Evolutionary conservation across 2,888 invertebrate species (phyloP), one percentile per base, ranked within the genome.

Genomic region (Pachymerium ferrugineum): DNA sequence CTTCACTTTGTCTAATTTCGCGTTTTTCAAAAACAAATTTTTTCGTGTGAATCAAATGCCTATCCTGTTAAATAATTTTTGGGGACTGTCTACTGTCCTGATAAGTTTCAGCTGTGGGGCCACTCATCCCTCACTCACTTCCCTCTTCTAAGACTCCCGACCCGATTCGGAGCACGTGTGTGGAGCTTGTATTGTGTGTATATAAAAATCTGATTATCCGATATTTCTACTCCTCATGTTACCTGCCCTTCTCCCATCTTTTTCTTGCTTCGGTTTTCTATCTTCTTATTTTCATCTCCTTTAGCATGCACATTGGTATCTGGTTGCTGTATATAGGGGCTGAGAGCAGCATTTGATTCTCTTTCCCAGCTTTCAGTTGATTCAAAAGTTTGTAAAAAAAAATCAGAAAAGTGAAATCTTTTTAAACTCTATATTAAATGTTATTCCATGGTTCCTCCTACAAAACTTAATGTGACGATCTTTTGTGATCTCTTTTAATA

Each of bases 131-230:
- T 62, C 62, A 62, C 62, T 14, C 8, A n/a, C 62, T 25, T 62
- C 62, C 62, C 62, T 62, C 62, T 62, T 22, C 10, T 62, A 62
- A 62, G 62, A 62, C 62, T 62, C 62, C 62, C 62, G 62, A 62
- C 62, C 62, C 62, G 62, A 62, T 62, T 62, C 62, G 62, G 62
- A 62, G 62, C 62, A 62, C 62, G 62, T 62, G 62, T 62, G 62
- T 62, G 62, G 62, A 62, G 62, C 62, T 62, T 62, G 62, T 62
- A 62, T 62, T 62, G 62, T 62, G 62, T 62, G 62, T 62, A 62
- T 62, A 62, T 62, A 62, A 62, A 62, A 62, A 62, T 62, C 62
- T 62, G 62, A 62, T 62, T 62, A 62, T 62, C 62, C 62, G 62
- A 62, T 25, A 62, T 62, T 62, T 62, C 62, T 62, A 62, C 62